Evolutionary conservation across 2,888 invertebrate genomes (phyloP), one percentile per base, ranked within the genome.

Genomic region (Pseudanteris insignis): DNA sequence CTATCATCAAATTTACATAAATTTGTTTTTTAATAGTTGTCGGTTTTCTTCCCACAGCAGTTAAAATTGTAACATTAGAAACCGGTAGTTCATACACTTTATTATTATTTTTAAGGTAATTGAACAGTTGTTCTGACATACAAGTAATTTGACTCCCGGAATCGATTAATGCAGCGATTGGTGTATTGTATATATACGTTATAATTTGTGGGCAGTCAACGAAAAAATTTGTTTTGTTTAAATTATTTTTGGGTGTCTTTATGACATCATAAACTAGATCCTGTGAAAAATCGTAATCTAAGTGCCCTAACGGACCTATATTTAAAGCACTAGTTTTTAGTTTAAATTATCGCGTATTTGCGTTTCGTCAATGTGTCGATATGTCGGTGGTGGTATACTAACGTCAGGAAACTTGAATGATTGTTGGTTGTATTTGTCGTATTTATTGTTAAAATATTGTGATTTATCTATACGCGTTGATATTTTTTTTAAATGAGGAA

Each of bases 271-370:
- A 40, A 26, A 37, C 12, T 3, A 48, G 38, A 25, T 38, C 48
- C 48, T 48, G 11, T 21, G 14, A 13, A 24, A 48, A 48, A 48
- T 48, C 48, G 24, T 38, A 48, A 1, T 8, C n/a, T 21, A 10
- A 6, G 37, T 30, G 29, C 21, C 29, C 14, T 21, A 37, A 12
- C 11, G 47, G 37, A 47, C 47, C 37, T 13, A 30, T 9, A 24
- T 37, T 47, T 24, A 47, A 47, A 4, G 47, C 46, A 36, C 36
- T 26, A 26, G 1, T 36, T 5, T 5, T 37, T 21, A 47, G 47
- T 37, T 47, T 47, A 37, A 47, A 37, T 13, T 13, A 32, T 30
- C 11, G 11, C 7, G 13, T 6, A 8, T 8, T 1, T 13, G 8
- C 11, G n/a, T n/a, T n/a, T n/a, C n/a, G n/a, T 33, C 5, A 14